Evolutionary conservation across 2,113 vertebrate genomes (phyloP), one percentile per base, ranked within the genome.

Genomic region (Spea multiplicata): DNA sequence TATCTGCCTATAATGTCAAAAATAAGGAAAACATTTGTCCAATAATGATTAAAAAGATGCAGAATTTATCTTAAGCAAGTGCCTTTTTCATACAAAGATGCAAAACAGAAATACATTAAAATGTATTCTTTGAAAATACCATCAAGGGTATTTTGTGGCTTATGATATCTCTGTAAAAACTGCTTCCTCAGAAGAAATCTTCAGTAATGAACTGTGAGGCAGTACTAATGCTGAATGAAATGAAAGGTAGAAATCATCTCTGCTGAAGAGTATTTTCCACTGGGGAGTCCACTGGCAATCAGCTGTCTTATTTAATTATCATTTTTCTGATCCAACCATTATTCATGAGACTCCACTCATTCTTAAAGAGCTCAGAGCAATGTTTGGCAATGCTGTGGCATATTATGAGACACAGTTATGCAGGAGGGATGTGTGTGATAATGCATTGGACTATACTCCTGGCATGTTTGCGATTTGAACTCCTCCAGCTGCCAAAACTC

Each of bases 291-390:
- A 90, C 75, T 74, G 81, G 88, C 86, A 90, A 91, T 91, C 88
- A 86, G 86, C 90, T 92, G 90, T 92, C 90, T 91, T 89, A 87
- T 92, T 91, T 92, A 92, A 93, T 93, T 92, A 93, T 88, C 90
- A 85, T 85, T 91, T 91, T 87, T 86, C 86, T 90, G 88, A 90
- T 89, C 91, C 89, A 90, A 87, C 86, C 87, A 92, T 90, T 92
- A 93, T 93, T 92, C 91, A 92, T 92, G 90, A 91, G 89, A 84
- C 87, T 78, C 84, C 84, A 86, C 87, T 88, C 91, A 85, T 88
- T 91, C 91, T 89, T 90, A 91, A 90, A 92, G 90, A 90, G 91
- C 88, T 92, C 86, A 88, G 86, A 90, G 90, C 85, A 89, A 85
- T 85, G 86, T 86, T 87, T 92, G 91, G 91, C 91, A 93, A 92